Percentiles rank a stretch among this genome's conserved stretches.
These are phyloP conservation scores for Sciaenops ocellatus DNA, from an alignment of 2,797 vertebrate species.

Conservation along the genomic window DNA sequence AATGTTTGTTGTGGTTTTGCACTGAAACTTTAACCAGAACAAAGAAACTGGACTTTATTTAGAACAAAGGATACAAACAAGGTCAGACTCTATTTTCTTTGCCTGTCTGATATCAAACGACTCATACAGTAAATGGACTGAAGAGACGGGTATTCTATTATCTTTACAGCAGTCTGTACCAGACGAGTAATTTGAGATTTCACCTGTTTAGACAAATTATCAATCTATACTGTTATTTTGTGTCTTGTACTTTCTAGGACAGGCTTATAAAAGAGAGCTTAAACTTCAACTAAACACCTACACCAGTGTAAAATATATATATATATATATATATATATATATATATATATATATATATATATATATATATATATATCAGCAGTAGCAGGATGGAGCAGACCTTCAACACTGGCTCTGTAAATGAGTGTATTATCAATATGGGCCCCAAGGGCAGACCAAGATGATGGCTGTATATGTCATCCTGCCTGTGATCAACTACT, in stretches of 20 bases:
- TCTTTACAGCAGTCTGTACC: conserved; percentile 26
- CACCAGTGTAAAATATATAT: conserved; percentile 4
- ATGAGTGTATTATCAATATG: conserved; percentile 51
- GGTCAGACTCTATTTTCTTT: conserved; percentile 36
- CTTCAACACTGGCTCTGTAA: conserved; percentile 30
- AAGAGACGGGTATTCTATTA: conserved; percentile 23
- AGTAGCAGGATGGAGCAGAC: conserved; percentile 31
- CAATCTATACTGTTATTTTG: conserved; percentile 8
- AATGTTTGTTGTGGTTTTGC: not conserved
- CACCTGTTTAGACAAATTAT: conserved; percentile 38
- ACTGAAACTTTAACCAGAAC: conserved; percentile 16
- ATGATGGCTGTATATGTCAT: conserved; percentile 31
- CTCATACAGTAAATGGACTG: conserved; percentile 34
- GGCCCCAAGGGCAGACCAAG: conserved; percentile 31
- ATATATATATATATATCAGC: not conserved
- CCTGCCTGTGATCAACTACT: conserved; percentile 35
- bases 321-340: no score
- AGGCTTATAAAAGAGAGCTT: conserved; percentile 27
- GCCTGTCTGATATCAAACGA: conserved; percentile 19
- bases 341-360: no score
- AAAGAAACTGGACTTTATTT: conserved; percentile 14
- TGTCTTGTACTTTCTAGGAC: not conserved
- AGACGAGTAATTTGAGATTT: conserved; percentile 36
- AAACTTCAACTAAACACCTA: not conserved
- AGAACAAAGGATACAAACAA: conserved; percentile 13